Evolutionary conservation across 2,113 vertebrate genomes (phyloP).

Genomic region (Brienomyrus brachyistius): DNA sequence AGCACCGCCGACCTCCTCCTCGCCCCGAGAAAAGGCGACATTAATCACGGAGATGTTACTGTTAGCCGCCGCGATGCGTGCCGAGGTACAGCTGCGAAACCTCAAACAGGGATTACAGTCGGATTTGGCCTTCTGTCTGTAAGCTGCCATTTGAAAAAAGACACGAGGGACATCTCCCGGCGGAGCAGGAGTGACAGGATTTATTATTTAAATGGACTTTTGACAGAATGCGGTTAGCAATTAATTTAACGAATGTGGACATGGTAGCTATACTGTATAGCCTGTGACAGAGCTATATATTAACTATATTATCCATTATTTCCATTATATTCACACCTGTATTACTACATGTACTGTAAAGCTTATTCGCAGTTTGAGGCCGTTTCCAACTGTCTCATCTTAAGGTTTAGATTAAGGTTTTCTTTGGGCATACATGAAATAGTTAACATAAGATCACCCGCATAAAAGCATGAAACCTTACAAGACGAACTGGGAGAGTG

Average conservation of each 20-base stretch:
- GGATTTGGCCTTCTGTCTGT: background rate
- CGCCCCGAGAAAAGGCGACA: background rate
- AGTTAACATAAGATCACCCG: background rate
- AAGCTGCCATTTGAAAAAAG: conserved; percentile 4
- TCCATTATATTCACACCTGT: background rate
- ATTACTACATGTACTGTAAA: background rate
- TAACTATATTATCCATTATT: background rate
- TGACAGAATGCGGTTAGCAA: background rate
- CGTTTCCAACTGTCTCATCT: background rate
- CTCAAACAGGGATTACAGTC: background rate
- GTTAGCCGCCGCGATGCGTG: background rate
- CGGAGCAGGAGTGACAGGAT: background rate
- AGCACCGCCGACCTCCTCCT: background rate
- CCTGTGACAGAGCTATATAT: background rate
- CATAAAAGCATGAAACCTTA: background rate
- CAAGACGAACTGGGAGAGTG: background rate
- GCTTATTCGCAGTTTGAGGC: background rate
- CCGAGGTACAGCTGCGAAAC: background rate
- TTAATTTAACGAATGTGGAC: background rate
- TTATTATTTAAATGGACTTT: conserved; percentile 3
- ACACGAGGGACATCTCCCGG: background rate
- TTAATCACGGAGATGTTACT: conserved; percentile 1
- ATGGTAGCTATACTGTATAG: background rate
- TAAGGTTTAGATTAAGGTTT: background rate
- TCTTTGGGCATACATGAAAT: background rate